Base-by-base conservation (phyloP, 2,113 vertebrate species). In the Chamaetylas fuelleborni region DNA sequence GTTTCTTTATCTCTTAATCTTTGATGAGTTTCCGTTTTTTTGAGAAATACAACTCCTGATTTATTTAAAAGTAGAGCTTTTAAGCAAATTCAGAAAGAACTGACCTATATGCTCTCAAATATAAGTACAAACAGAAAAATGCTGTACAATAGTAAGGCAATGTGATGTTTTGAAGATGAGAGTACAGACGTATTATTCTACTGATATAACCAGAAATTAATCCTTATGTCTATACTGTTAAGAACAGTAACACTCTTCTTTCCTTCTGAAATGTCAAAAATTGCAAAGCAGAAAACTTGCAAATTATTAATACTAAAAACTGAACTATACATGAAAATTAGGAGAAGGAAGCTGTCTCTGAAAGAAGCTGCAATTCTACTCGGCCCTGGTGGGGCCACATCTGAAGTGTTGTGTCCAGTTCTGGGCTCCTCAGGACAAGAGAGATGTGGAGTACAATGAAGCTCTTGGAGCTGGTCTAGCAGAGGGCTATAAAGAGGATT, bases 391-490 rank as follows among this genome's bases (percentile, higher is more conserved):
- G 28, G 12, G 19, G 29, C 6, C 33, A 45, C n/a, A 67, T 18
- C 17, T 26, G 29, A 4, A 61, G 9, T 22, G 29, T 11, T 40
- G n/a, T 34, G 47, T 60, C 60, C 28, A 15, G 11, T 34, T 40
- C 19, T 54, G 70, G 38, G 19, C n/a, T 69, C 25, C 20, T 61
- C 54, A 34, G 38, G 20, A 47, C 13, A 12, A 47, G 61, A 12
- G 8, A 67, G n/a, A 47, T 0, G 0, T 19, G 18, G 26, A 45
- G 28, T 4, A 23, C 45, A n/a, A 18, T 33, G 42, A 14, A 60
- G 14, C 1, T 33, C 38, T 36, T 53, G 17, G 38, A 67, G 16
- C 1, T 7, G 47, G 17, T 40, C 17, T 4, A 3, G 6, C 4
- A 5, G 8, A 53, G 24, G 7, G 17, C 5, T n/a, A 5, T 14